Base-by-base conservation (phyloP, 1,140 invertebrate species). In the Drosophila funebris region DNA sequence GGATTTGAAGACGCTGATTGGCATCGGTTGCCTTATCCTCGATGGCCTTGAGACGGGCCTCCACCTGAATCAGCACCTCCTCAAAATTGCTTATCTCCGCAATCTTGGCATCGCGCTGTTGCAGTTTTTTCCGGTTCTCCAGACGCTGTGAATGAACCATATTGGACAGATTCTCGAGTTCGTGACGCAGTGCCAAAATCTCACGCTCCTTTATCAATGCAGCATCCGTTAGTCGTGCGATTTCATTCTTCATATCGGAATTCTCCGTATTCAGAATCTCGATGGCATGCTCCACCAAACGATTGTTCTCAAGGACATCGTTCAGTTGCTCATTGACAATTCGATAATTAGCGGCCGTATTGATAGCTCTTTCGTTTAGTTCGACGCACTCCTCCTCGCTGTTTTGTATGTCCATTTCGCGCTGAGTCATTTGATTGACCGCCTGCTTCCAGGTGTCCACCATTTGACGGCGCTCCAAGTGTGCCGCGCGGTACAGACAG, bases 361-460 rank as follows among this genome's bases (percentile, higher is more conserved):
- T 2, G 0, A 53, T 16, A 0, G 68, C 71, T 7, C 37, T 50
- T 2, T 53, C 31, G 2, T 22, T 63, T 7, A 91, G 53, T 3
- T 60, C 22, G 0, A 56, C 46, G 27, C 73, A 74, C 4, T 80
- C 83, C 0, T 46, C 4, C 33, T 91, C 90, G 29, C 69, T 67
- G 18, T 50, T 50, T 11, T 78, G 74, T 22, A 91, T 91, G 4
- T 87, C 78, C 18, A 64, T 36, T 37, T 91, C 90, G 5, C 90
- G 87, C 46, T 91, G 90, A 14, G 90, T 80, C 91, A 92, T 91
- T 52, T 89, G 78, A 27, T 78, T 73, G 7, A 92, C 91, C 0
- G 91, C 91, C 14, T 76, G 72, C 67, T 91, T 92, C 91, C 91
- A 92, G 0, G 89, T 92, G 0, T 90, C 79, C 16, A 92, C 83